Base-by-base conservation (phyloP, 2,888 invertebrate species). In the Busseola fusca region DNA sequence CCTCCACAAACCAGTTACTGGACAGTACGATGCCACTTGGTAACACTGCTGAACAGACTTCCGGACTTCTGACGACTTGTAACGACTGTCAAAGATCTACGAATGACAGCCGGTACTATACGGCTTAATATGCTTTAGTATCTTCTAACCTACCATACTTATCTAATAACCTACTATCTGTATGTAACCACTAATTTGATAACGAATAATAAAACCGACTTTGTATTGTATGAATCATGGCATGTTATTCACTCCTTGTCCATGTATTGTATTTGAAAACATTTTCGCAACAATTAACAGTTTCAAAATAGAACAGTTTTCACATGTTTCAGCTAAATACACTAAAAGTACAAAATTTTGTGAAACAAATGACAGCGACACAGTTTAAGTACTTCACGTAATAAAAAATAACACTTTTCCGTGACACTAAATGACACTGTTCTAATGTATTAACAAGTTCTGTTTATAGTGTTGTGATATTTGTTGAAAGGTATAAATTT, bases 361-460 rank as follows among this genome's bases (percentile, higher is more conserved):
- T 66, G 74, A 75, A 73, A 83, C 80, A 83, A 87, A 90, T 87
- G 74, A 80, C 74, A 69, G 73, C 71, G 84, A 85, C 87, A 86
- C 60, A 86, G 77, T 82, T 84, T 70, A 52, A 18, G 50, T 25
- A 52, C 30, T n/a, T 27, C n/a, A 52, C 12, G 5, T 59, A 60
- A 62, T 73, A 58, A 76, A 76, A 80, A 79, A 76, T 77, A 73
- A 78, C 74, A 75, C 75, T 70, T 79, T 68, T 52, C 63, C 82
- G 75, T 85, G 85, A 83, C 83, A 82, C 69, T 78, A 78, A 70
- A 74, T 70, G 62, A 64, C 71, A 76, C 4, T 52, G 78, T 84
- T 87, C 86, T 72, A 75, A 66, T 71, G 67, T 82, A 74, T 84
- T 67, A 71, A 65, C 57, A 65, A 18, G 52, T 68, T 65, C 59